These are phyloP conservation scores for Diarsia rubi DNA, from an alignment of 2,888 invertebrate species.

Conservation along the genomic window DNA sequence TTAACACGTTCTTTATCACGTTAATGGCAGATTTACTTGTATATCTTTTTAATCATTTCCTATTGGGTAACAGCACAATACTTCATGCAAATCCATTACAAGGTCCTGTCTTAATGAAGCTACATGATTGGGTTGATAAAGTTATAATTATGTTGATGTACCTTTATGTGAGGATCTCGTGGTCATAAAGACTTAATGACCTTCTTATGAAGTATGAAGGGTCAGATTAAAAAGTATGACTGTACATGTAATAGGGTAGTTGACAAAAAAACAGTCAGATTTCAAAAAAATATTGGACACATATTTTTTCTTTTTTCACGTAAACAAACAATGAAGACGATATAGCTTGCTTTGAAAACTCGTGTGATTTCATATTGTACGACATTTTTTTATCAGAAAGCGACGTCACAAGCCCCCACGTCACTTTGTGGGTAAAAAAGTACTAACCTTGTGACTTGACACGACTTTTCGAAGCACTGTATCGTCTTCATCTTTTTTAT, in stretches of 20 bases:
- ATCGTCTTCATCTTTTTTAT: too few relatives aligned
- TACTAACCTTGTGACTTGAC: too few relatives aligned
- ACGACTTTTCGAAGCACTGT: too few relatives aligned
- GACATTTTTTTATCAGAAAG: too few relatives aligned
- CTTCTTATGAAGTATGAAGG: neutral
- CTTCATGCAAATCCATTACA: constrained; percentile 62
- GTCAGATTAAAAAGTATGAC: neutral
- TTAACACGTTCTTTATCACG: constrained; percentile 30
- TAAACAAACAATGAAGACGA: too few relatives aligned
- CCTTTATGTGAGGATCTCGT: neutral
- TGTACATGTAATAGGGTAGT: neutral
- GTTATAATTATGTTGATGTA: constrained; percentile 8
- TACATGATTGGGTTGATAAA: constrained; percentile 12
- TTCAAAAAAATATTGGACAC: too few relatives aligned
- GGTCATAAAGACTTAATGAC: neutral
- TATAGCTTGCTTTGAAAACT: too few relatives aligned
- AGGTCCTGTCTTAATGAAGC: constrained; percentile 39
- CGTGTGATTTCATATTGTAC: too few relatives aligned
- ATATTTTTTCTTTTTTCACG: too few relatives aligned
- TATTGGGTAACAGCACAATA: constrained; percentile 54
- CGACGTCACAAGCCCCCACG: too few relatives aligned
- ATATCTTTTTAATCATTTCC: constrained; percentile 52
- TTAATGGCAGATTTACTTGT: constrained; percentile 36
- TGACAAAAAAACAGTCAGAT: too few relatives aligned
- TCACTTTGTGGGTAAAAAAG: too few relatives aligned